Percentiles rank a stretch among this genome's conserved stretches.
phyloP scores from a whole-genome alignment of 2,888 invertebrate species.

The Cartodere bifasciata region DNA sequence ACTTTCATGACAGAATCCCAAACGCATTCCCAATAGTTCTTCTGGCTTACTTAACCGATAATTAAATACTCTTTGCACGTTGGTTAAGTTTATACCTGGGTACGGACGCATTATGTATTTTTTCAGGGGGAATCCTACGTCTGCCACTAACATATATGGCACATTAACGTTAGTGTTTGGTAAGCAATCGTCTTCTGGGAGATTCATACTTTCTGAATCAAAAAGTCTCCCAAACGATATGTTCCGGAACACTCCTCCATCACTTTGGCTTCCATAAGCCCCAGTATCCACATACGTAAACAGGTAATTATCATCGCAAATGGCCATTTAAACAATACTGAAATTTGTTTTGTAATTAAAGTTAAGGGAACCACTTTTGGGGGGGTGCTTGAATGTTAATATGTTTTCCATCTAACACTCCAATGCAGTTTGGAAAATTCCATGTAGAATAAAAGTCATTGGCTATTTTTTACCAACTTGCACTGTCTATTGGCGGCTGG shows the following conservation, averaged over 20 bases:
- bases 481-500: too few species aligned
- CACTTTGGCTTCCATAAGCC: constrained; percentile 21
- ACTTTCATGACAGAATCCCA: constrained; percentile 19
- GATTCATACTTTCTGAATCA: too few species aligned
- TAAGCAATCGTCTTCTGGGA: too few species aligned
- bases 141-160: constrained; percentile 20
- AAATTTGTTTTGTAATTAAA: constrained; percentile 19
- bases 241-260: constrained; percentile 20
- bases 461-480: constrained; percentile 14
- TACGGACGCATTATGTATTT: constrained; percentile 17
- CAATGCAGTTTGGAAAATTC: constrained; percentile 17
- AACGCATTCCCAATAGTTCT: constrained; percentile 22
- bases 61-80: constrained; percentile 22
- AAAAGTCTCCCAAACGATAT: constrained; percentile 19
- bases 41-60: constrained; percentile 24
- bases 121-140: constrained; percentile 19
- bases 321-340: constrained; percentile 18
- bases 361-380: constrained; percentile 16
- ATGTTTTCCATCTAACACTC: constrained; percentile 19
- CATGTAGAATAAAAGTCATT: constrained; percentile 13
- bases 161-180: constrained; percentile 9
- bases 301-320: constrained; percentile 21
- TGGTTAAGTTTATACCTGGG: constrained; percentile 20
- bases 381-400: constrained; percentile 16
- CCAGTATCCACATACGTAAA: constrained; percentile 23